Conservation (phyloP, 2,113 vertebrate genomes). For the Manacus vitellinus region DNA sequence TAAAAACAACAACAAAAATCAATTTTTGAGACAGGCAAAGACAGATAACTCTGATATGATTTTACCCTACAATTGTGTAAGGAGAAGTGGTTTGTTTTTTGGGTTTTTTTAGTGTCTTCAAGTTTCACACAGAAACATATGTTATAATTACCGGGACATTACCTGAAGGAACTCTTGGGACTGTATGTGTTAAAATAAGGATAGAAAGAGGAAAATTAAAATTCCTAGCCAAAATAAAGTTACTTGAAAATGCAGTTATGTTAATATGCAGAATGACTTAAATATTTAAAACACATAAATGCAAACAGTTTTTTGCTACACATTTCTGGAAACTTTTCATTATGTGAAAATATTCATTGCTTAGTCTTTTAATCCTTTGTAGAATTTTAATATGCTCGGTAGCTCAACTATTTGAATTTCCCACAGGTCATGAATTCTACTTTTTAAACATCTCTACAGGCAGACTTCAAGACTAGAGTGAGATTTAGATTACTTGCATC, state of each 20-base stretch:
- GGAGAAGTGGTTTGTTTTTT: neutral
- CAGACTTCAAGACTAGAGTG: neutral
- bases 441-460: neutral
- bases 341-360: neutral
- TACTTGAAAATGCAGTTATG: neutral
- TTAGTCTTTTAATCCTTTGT: neutral
- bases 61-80: neutral
- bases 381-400: neutral
- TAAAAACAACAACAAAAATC: neutral
- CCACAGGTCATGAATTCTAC: neutral
- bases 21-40: neutral
- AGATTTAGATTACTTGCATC: neutral
- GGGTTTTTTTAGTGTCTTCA: neutral
- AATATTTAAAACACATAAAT: neutral
- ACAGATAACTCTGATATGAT: too few relatives aligned
- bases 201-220: neutral
- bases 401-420: neutral
- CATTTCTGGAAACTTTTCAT: neutral
- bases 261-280: neutral
- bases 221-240: neutral
- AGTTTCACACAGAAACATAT: neutral
- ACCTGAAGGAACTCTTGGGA: neutral
- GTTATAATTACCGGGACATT: neutral
- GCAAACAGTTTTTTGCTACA: neutral
- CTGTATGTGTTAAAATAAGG: neutral